Evolutionary conservation across 2,888 invertebrate genomes (phyloP), one percentile per base, ranked within the genome.

Genomic region (Pachymerium ferrugineum): DNA sequence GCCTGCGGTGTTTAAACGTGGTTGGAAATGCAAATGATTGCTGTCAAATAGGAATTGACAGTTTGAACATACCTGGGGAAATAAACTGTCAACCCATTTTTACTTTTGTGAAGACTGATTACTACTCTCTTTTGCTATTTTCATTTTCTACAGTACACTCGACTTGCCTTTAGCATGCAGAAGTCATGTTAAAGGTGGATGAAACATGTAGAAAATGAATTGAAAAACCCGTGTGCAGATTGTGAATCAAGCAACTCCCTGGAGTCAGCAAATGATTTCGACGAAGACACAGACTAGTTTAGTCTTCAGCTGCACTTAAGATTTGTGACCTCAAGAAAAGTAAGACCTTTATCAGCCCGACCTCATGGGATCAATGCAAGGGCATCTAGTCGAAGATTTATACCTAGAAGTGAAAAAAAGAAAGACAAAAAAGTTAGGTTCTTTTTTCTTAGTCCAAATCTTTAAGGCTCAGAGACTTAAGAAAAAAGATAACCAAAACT

Each of bases 311-410:
- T 62, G 62, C 1, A 62, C 3, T 62, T 62, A 62, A 28, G 62
- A 62, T 62, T 62, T 62, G 62, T 28, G 62, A 62, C 62, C 28
- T 28, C 3, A 62, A 62, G 62, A 22, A 62, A 62, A 10, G 28
- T 14, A 54, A 62, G 62, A 62, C 62, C 28, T 62, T 62, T 14
- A 25, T 62, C 62, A 28, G n/a, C 25, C 62, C 22, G 62, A 14
- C 28, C 22, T 10, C 25, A 6, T 10, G 62, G 3, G 28, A 62
- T 22, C 62, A 62, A 62, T 25, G 62, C 62, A n/a, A 62, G 25
- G 62, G 62, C 62, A 62, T 62, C 62, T 62, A 62, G 62, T 62
- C 62, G 62, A 62, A 62, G 28, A 62, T 62, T 28, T n/a, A 62
- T 25, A 62, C 22, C 62, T 1, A 62, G 62, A 62, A 62, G 62